A percentile compares a stretch with the other conserved stretches of the same genome.
These are phyloP conservation scores for Oscheius sp. DNA, from an alignment of 2,888 invertebrate species.

Conservation along the genomic window DNA sequence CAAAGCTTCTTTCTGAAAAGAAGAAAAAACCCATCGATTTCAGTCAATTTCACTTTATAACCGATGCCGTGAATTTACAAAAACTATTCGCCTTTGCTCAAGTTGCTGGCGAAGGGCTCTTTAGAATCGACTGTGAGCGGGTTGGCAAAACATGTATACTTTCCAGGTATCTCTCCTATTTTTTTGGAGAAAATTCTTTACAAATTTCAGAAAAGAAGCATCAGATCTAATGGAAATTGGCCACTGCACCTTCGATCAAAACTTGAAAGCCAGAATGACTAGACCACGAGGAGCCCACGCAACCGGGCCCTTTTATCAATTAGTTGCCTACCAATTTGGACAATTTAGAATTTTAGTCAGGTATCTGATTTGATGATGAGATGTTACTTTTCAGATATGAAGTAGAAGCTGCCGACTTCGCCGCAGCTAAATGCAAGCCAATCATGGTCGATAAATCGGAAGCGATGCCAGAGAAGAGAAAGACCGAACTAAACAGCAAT, in stretches of 20 bases:
- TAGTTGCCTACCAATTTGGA: conserved; percentile 68
- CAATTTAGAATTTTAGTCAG: conserved; percentile 66
- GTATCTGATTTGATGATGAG: background rate
- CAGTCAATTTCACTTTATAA: conserved; percentile 69
- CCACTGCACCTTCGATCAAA: conserved; percentile 64
- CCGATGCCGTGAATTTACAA: conserved; percentile 70
- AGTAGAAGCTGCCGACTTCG: conserved; percentile 68
- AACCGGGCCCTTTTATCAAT: conserved; percentile 68
- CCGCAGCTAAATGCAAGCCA: conserved; percentile 56
- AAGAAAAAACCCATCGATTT: conserved; percentile 68
- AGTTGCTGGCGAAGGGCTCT: conserved; percentile 68
- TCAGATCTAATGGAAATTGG: conserved; percentile 68
- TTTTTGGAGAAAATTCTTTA: background rate
- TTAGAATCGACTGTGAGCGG: conserved; percentile 70
- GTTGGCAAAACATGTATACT: conserved; percentile 69
- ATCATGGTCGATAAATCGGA: conserved; percentile 55
- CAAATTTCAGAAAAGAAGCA: conserved; percentile 63
- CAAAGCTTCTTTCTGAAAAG: conserved; percentile 57
- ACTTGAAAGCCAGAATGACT: conserved; percentile 63
- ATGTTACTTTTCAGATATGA: conserved; percentile 52
- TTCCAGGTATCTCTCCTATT: conserved; percentile 44
- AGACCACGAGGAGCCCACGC: conserved; percentile 63
- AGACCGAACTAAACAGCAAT: conserved; percentile 53
- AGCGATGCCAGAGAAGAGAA: conserved; percentile 56
- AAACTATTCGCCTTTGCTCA: conserved; percentile 70